Evolutionary conservation across 2,888 invertebrate genomes (phyloP).

Genomic region (Spisula subtruncata): DNA sequence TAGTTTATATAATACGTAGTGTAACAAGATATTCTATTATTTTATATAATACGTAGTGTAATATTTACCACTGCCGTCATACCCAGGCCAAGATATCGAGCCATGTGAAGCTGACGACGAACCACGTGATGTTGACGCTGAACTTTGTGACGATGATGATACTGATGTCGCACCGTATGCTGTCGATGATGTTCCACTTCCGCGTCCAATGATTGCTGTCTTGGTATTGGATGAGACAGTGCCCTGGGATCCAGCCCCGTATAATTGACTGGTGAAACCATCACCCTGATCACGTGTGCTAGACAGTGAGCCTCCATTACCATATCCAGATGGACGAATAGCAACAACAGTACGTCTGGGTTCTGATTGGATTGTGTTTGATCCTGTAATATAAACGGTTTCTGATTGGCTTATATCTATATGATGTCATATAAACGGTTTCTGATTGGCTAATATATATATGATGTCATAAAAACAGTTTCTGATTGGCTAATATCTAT

Average conservation of each 20-base stretch:
- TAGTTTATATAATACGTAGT: too few species aligned
- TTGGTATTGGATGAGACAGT: neutral
- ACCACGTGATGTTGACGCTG: neutral
- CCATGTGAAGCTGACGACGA: neutral
- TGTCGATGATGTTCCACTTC: neutral
- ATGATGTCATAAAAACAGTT: neutral
- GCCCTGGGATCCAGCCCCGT: neutral
- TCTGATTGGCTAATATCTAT: neutral
- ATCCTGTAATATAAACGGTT: constrained; percentile 29
- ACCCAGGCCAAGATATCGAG: neutral
- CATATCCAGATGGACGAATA: constrained; percentile 51
- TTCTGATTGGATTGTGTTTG: constrained; percentile 43
- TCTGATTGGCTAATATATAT: neutral
- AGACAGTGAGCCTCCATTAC: neutral
- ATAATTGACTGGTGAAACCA: neutral
- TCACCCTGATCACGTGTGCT: neutral
- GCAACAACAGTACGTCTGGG: constrained; percentile 57
- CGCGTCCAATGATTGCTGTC: neutral
- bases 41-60: too few species aligned
- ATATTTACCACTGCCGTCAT: too few species aligned
- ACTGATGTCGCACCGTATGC: neutral
- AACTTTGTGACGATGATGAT: neutral
- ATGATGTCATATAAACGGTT: neutral
- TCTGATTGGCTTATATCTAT: neutral
- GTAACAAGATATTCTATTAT: too few species aligned